Conservation (phyloP, 2,888 invertebrate genomes). For the Empis stercorea region DNA sequence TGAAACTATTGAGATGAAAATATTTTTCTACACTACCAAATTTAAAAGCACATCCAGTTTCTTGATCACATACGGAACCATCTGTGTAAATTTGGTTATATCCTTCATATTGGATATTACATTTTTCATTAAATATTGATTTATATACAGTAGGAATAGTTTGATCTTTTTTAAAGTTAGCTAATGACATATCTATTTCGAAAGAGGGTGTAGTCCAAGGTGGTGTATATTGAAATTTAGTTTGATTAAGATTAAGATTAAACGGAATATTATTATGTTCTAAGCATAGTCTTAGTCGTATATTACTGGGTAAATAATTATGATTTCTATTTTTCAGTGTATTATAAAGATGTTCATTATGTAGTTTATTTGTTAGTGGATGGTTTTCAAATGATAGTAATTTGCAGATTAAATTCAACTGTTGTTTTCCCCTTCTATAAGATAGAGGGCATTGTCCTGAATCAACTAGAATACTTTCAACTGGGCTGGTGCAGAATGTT, state of each 20-base stretch:
- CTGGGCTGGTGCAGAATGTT: neutral
- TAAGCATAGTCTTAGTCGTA: neutral
- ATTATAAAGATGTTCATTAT: neutral
- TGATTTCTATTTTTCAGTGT: neutral
- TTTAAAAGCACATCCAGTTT: slow-evolving; percentile 3
- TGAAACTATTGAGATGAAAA: neutral
- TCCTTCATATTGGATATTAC: neutral
- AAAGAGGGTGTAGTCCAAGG: neutral
- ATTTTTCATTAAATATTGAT: neutral
- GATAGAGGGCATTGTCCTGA: neutral
- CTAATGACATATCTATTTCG: neutral
- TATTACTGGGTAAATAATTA: slow-evolving; percentile 1
- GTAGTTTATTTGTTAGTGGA: neutral
- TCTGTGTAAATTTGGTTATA: neutral
- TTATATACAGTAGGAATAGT: neutral
- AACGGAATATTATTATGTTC: neutral
- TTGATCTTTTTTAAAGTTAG: neutral
- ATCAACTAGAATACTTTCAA: neutral
- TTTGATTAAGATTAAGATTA: neutral
- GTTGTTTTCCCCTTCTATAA: neutral
- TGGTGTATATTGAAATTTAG: neutral
- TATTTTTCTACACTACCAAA: neutral
- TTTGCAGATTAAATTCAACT: neutral
- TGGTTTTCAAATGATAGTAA: neutral
- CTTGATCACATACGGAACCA: neutral